Conservation (phyloP, 2,888 invertebrate species). For the Tetragonula carbonaria region DNA sequence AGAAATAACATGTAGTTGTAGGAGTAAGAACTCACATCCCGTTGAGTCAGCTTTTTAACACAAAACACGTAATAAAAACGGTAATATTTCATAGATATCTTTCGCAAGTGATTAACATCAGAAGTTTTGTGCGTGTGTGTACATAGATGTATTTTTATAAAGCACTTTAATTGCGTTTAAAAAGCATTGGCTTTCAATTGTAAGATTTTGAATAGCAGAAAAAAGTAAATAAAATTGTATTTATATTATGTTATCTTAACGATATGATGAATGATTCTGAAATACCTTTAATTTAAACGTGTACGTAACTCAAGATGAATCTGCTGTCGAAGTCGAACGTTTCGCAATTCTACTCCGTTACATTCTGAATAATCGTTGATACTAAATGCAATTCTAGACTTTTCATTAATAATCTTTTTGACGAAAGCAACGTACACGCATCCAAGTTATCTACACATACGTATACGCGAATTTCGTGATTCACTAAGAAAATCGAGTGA, state of each 20-base stretch:
- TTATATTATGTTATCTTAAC: not conserved
- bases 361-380: not conserved
- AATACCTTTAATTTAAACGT: too few relatives aligned
- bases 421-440: not conserved
- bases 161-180: not conserved
- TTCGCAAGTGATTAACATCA: not conserved
- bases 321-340: too few relatives aligned
- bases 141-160: not conserved
- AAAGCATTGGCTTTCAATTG: not conserved
- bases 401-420: not conserved
- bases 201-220: not conserved
- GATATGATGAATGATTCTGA: not conserved
- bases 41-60: constrained; percentile 36
- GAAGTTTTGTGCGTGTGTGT: not conserved
- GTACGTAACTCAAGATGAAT: too few relatives aligned
- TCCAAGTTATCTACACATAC: constrained; percentile 11
- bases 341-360: not conserved
- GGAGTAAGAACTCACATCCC: constrained; percentile 14
- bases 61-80: constrained; percentile 8
- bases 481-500: constrained; percentile 15
- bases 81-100: constrained; percentile 2
- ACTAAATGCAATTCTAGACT: too few relatives aligned
- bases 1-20: constrained; percentile 19
- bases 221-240: not conserved
- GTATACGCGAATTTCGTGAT: constrained; percentile 7